A percentile compares a stretch with the other conserved stretches of the same genome.
phyloP scores from a whole-genome alignment of 2,797 vertebrate species.

The Tapirus indicus region DNA sequence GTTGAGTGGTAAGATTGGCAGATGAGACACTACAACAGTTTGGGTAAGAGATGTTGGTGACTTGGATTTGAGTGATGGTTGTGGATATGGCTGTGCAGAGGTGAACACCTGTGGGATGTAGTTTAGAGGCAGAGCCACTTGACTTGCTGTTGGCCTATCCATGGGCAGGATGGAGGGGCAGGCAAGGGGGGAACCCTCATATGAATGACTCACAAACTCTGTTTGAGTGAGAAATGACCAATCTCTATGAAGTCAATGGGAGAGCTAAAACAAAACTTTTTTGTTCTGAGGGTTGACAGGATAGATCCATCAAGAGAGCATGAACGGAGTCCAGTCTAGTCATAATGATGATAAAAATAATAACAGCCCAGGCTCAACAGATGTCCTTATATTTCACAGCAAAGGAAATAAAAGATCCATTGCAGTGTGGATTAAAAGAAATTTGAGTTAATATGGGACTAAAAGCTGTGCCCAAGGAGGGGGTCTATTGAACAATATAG shows the following conservation, averaged over 20 bases:
- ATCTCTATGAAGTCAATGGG: conserved; percentile 20
- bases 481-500: background rate
- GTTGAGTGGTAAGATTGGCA: background rate
- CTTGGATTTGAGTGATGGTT: background rate
- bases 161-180: background rate
- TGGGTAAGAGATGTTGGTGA: background rate
- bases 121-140: background rate
- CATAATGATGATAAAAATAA: conserved; percentile 62
- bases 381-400: conserved; percentile 57
- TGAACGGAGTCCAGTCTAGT: conserved; percentile 31
- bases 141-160: background rate
- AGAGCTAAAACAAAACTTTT: conserved; percentile 40
- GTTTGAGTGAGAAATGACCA: conserved; percentile 37
- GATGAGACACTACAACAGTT: background rate
- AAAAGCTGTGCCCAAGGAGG: background rate
- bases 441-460: conserved; percentile 18
- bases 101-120: background rate
- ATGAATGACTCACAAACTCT: background rate
- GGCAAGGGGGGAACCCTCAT: background rate
- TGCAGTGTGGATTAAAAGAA: background rate
- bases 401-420: conserved; percentile 29
- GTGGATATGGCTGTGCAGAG: background rate
- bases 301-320: conserved; percentile 21
- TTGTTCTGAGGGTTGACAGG: conserved; percentile 44
- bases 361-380: conserved; percentile 32